These are phyloP conservation scores for Eupsilia transversa DNA, from an alignment of 2,888 invertebrate species.

Conservation along the genomic window DNA sequence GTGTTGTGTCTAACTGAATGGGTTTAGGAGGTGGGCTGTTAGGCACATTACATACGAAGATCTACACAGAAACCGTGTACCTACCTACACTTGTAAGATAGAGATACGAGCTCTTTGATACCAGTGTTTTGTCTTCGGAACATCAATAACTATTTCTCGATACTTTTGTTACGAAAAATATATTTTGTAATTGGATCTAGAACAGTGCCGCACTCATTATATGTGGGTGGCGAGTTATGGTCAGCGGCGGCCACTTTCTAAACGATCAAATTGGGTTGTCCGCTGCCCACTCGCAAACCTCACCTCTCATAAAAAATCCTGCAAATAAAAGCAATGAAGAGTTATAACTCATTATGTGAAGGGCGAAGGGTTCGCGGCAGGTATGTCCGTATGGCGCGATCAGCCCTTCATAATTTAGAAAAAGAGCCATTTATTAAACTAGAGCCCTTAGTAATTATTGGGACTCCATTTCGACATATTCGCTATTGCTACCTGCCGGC, in stretches of 20 bases:
- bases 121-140: conserved; percentile 29
- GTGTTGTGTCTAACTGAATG: conserved; percentile 55
- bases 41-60: conserved; percentile 19
- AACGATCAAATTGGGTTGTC: conserved; percentile 55
- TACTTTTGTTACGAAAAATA: conserved; percentile 10
- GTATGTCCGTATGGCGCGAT: conserved; percentile 90
- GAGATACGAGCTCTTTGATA: not conserved
- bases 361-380: conserved; percentile 87
- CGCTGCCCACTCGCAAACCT: conserved; percentile 54
- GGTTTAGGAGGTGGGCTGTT: conserved; percentile 52
- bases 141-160: conserved; percentile 12
- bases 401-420: conserved; percentile 89
- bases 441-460: conserved; percentile 89
- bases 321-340: conserved; percentile 81
- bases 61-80: conserved; percentile 12
- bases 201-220: conserved; percentile 22
- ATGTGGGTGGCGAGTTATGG: conserved; percentile 56
- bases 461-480: conserved; percentile 87
- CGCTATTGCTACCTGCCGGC: conserved; percentile 90
- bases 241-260: conserved; percentile 49
- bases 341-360: conserved; percentile 82
- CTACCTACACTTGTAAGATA: not conserved
- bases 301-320: conserved; percentile 69
- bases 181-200: conserved; percentile 10
- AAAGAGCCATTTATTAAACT: conserved; percentile 90